Conservation (phyloP, 2,888 invertebrate genomes). For the Melanostoma mellinum region DNA sequence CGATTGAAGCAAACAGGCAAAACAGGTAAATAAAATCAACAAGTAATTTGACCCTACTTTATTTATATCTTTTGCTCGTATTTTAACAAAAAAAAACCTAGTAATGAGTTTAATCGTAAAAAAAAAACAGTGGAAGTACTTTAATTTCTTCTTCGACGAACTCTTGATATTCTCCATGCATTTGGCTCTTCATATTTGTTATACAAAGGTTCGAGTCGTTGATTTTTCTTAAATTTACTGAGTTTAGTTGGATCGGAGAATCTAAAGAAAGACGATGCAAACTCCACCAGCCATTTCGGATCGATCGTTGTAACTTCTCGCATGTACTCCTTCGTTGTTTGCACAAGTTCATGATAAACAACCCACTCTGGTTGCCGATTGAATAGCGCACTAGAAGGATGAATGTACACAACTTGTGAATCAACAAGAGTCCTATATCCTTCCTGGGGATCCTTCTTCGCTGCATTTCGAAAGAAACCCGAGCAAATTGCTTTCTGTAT, state of each 20-base stretch:
- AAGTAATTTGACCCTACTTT: no score
- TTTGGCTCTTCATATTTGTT: slow-evolving; percentile 99
- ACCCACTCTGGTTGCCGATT: slow-evolving; percentile 99
- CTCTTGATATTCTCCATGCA: slow-evolving; percentile 98
- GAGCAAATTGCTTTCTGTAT: slow-evolving; percentile 99
- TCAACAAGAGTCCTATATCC: slow-evolving; percentile 98
- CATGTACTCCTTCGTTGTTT: slow-evolving; percentile 99
- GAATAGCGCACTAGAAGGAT: slow-evolving; percentile 98
- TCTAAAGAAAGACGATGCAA: slow-evolving; percentile 99
- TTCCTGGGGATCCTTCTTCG: slow-evolving; percentile 99
- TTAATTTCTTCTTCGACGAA: slow-evolving; percentile 93
- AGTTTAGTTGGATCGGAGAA: slow-evolving; percentile 99
- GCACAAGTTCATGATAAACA: slow-evolving; percentile 98
- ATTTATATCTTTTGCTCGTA: neutral
- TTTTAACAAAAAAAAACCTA: neutral
- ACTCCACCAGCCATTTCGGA: slow-evolving; percentile 99
- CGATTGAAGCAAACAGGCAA: no score
- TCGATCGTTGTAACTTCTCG: slow-evolving; percentile 98
- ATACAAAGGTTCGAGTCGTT: slow-evolving; percentile 97
- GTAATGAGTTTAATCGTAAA: neutral
- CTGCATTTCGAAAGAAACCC: slow-evolving; percentile 99
- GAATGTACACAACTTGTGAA: slow-evolving; percentile 99
- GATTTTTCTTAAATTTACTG: slow-evolving; percentile 99
- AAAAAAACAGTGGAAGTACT: neutral
- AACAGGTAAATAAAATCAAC: no score